Evolutionary conservation across 1,140 invertebrate genomes (phyloP), one percentile per base, ranked within the genome.

Genomic region (Latrodectus geometricus): DNA sequence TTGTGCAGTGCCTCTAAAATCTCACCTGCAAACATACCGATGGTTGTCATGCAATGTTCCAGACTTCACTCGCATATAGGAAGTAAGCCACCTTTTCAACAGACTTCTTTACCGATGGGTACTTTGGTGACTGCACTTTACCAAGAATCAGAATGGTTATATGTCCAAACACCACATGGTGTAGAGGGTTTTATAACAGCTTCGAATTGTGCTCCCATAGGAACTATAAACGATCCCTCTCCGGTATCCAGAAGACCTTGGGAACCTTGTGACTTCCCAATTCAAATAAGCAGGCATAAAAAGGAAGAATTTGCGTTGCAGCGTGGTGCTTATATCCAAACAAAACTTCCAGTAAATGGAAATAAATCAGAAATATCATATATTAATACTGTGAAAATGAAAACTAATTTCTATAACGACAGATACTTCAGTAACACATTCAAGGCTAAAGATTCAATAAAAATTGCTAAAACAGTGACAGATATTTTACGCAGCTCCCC

Each of bases 111-210:
- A 77, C 95, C 95, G 0, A 91, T 96, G 73, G 95, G 95, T 11
- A 96, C 95, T 90, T 95, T 96, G 5, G 95, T 96, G 0, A 96
- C 96, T 90, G 95, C 95, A 0, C 94, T 96, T 9, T 96, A 96
- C 65, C 90, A 95, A 95, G 90, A 96, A 95, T 88, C 94, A 95
- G 93, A 93, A 88, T 96, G 95, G 95, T 90, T 96, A 3, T 96
- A 96, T 89, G 95, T 95, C 2, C 95, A 96, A 90, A 96, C 95
- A 0, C 93, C 95, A 83, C 95, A 96, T 90, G 95, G 95, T 0
- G 95, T 96, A 87, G 94, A 96, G 21, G 92, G 94, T 61, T 96
- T 95, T 87, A 89, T 92, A 11, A 88, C 89, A 12, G 91, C 90
- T 75, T 92, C 93, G 9, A 94, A 94, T 4, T 96, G 95, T 89